Evolutionary conservation across 2,113 vertebrate genomes (phyloP).

Genomic region (Rafetus swinhoei): DNA sequence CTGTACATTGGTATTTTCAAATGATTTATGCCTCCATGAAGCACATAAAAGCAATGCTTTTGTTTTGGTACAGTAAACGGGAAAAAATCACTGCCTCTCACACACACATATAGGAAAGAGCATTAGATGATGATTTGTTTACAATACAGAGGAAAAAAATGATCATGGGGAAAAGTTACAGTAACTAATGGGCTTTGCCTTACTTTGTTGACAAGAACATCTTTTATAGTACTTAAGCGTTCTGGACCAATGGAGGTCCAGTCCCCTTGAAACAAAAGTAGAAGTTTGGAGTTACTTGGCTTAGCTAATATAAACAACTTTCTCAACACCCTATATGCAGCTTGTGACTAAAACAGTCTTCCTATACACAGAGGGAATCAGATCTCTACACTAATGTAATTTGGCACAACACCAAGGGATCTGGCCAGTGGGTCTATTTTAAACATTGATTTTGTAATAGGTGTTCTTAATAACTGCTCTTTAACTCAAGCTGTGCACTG

Average conservation of each 20-base stretch:
- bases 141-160: slow-evolving; percentile 11
- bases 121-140: background rate
- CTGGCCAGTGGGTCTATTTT: slow-evolving; percentile 7
- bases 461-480: slow-evolving; percentile 58
- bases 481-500: slow-evolving; percentile 59
- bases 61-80: slow-evolving; percentile 17
- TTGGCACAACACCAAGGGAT: slow-evolving; percentile 35
- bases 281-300: slow-evolving; percentile 40
- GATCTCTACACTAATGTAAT: slow-evolving; percentile 27
- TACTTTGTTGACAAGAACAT: slow-evolving; percentile 68
- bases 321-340: slow-evolving; percentile 39
- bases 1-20: slow-evolving; percentile 24
- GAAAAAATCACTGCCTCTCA: slow-evolving; percentile 35
- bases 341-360: background rate
- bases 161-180: slow-evolving; percentile 54
- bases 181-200: slow-evolving; percentile 59
- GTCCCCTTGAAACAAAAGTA: slow-evolving; percentile 36
- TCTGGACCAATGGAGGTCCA: slow-evolving; percentile 53
- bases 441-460: slow-evolving; percentile 56
- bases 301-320: slow-evolving; percentile 54
- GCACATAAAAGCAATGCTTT: slow-evolving; percentile 9
- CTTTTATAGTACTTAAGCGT: slow-evolving; percentile 52
- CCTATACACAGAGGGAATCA: slow-evolving; percentile 42
- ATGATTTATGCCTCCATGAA: slow-evolving; percentile 11
- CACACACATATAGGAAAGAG: slow-evolving; percentile 58